A percentile compares a stretch with the other conserved stretches of the same genome.
Conservation (phyloP, 1,140 invertebrate species). For the Anoplophora glabripennis region DNA sequence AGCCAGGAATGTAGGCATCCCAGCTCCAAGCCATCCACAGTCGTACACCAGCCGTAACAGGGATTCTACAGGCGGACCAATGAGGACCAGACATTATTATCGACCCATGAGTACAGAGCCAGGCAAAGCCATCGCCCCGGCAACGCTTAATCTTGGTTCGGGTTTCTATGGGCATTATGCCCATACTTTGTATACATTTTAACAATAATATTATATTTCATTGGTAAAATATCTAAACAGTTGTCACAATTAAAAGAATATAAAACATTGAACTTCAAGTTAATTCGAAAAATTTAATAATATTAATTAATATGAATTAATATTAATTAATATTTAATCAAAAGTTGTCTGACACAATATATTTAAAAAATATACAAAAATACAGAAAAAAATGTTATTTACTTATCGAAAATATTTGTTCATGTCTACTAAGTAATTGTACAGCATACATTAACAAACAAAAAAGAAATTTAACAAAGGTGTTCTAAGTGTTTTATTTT, state of each 20-base stretch:
- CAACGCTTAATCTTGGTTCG: slow-evolving; percentile 25
- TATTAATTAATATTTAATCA: no score
- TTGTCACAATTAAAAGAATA: neutral
- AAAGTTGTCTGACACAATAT: no score
- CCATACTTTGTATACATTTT: neutral
- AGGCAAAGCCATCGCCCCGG: slow-evolving; percentile 26
- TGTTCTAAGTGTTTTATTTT: no score
- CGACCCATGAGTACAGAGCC: slow-evolving; percentile 27
- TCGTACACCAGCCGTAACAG: slow-evolving; percentile 29
- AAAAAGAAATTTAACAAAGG: no score
- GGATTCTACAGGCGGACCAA: slow-evolving; percentile 30
- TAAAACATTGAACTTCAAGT: neutral
- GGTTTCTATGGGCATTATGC: neutral
- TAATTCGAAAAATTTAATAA: neutral
- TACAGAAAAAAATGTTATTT: no score
- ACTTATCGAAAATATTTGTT: no score
- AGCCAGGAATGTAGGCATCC: neutral
- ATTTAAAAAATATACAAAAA: no score
- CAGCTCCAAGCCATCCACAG: neutral
- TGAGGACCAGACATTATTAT: slow-evolving; percentile 27
- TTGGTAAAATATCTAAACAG: neutral
- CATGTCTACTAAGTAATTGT: no score
- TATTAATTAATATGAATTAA: neutral
- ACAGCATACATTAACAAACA: no score
- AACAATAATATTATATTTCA: neutral